Conservation (phyloP, 2,888 invertebrate genomes). For the Elegia similella region DNA sequence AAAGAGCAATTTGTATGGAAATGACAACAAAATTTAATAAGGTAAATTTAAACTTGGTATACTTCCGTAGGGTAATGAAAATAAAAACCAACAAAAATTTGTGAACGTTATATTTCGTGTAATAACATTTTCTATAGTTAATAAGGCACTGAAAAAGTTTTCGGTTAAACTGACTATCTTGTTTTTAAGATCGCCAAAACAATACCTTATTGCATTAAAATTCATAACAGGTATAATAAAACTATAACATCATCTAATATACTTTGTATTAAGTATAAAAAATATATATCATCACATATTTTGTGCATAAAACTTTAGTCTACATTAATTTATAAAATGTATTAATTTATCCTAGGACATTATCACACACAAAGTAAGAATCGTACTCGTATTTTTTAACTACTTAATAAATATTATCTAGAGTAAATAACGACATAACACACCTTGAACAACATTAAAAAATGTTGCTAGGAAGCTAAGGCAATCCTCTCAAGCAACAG, state of each 20-base stretch:
- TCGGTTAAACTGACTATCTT: neutral
- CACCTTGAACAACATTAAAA: no score
- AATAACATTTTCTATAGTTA: neutral
- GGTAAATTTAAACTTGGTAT: no score
- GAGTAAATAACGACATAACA: neutral
- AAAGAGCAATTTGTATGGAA: no score
- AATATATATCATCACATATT: neutral
- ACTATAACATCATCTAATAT: neutral
- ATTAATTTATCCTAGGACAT: neutral
- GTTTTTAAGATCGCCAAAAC: neutral
- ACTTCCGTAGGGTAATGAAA: neutral
- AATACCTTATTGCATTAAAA: neutral
- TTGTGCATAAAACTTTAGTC: conserved; percentile 6
- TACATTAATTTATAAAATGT: neutral
- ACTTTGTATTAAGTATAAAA: conserved; percentile 3
- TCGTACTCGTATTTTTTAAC: neutral
- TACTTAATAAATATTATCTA: neutral
- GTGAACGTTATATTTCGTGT: neutral
- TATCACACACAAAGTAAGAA: neutral
- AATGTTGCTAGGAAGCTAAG: no score
- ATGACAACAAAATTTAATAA: no score
- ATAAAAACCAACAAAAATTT: neutral
- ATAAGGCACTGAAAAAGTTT: neutral
- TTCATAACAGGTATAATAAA: neutral
- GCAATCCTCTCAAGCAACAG: no score